Conservation (phyloP, 2,113 vertebrate genomes). For the Australoheros scitulus region DNA sequence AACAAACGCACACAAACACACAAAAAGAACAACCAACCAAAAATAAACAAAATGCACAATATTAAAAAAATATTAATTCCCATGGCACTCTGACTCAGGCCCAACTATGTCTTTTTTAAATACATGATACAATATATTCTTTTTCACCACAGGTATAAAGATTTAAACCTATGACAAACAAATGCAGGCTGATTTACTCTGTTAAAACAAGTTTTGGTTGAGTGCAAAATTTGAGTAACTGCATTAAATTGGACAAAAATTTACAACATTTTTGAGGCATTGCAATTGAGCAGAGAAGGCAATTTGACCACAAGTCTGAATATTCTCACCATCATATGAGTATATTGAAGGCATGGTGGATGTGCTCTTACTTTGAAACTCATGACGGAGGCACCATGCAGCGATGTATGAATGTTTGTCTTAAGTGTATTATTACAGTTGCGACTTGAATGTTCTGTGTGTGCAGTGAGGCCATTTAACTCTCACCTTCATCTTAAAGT, state of each 20-base stretch:
- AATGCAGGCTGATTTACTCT: neutral
- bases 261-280: neutral
- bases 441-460: neutral
- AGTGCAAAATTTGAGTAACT: neutral
- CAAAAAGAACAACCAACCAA: neutral
- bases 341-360: neutral
- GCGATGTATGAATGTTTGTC: neutral
- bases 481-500: conserved; percentile 50
- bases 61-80: conserved; percentile 4
- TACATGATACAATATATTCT: neutral
- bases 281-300: neutral
- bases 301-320: neutral
- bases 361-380: neutral
- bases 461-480: conserved; percentile 20
- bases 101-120: neutral
- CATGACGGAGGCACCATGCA: neutral
- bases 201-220: neutral
- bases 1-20: too few relatives aligned
- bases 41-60: neutral
- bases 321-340: neutral
- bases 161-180: neutral
- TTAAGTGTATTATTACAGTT: conserved; percentile 28
- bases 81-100: neutral
- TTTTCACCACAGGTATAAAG: neutral
- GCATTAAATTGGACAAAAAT: neutral